Evolutionary conservation across 2,888 invertebrate species (phyloP), one percentile per base, ranked within the genome.

Genomic region (Cerceris rybyensis): DNA sequence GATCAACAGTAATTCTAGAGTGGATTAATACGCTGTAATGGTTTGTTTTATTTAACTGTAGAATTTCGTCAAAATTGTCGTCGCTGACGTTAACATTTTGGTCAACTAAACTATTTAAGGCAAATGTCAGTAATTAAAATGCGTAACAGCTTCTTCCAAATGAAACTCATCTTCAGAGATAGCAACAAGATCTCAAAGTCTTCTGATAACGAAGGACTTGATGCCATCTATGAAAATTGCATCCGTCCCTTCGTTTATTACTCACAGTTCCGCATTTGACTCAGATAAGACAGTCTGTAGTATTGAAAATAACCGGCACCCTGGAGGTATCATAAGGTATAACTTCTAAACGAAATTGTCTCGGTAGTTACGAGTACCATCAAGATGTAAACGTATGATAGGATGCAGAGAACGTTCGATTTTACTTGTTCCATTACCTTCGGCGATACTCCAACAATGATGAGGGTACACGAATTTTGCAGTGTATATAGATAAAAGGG

Each of bases 11-110:
- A 81, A 78, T 80, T 78, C 70, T 64, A 43, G 61, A 42, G 59
- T 58, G 70, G 79, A 74, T 78, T 80, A 80, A 78, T 74, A 59
- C 58, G 70, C 63, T 70, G 78, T 80, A 78, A 78, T 67, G 70
- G 74, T 69, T 70, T 50, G 60, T 9, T 39, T 39, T n/a, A 50
- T n/a, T n/a, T 2, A 50, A 11, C 11, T 11, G 9, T 8, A 6
- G 46, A 8, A 46, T 11, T 11, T 46, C 6, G n/a, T 13, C 11
- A n/a, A 50, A 50, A n/a, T 7, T 13, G 1, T n/a, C 13, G 50
- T n/a, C 13, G 2, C n/a, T 50, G 11, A 4, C 46, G 50, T 50
- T 50, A n/a, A 28, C 28, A 28, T 28, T 2, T 28, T 4, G 28
- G 28, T 4, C 28, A 28, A 1, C 1, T 28, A 28, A 28, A 28